Evolutionary conservation across 2,888 invertebrate species (phyloP), one percentile per base, ranked within the genome.

Genomic region (Gari tellinella): DNA sequence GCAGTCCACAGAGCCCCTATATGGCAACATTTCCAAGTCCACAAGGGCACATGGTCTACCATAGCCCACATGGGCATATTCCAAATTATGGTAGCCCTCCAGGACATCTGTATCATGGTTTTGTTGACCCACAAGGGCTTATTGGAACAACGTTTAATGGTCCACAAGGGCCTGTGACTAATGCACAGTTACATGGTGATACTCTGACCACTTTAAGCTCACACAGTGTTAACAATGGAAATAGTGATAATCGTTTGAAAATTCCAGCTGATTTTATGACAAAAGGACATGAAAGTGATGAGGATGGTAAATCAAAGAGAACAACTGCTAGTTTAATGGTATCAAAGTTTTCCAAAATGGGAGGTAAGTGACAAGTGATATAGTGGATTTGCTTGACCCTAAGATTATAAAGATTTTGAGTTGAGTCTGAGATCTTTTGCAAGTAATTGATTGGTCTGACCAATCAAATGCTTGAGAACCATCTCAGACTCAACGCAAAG

Each of bases 261-360:
- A 65, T 72, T 65, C 61, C 72, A 5, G 53, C 60, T n/a, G 49
- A 72, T 60, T 72, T 72, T 26, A 72, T 72, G 64, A 60, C 49
- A 21, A 48, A 46, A 53, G 72, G 74, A 19, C 46, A 46, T 21
- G 69, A 68, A 17, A 46, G 60, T 62, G 75, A 75, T 43, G 21
- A 45, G n/a, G 66, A 69, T 12, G 25, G n/a, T 23, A 60, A 62
- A n/a, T 8, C 56, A 4, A 19, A 31, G 12, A 62, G 51, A 53
- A 49, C 23, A 31, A 49, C 58, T 26, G 40, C 68, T 14, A 46
- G 51, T 31, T 51, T 61, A 23, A 60, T 68, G 37, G 69, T 55
- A 14, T 78, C 78, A 14, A 78, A 74, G 48, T 78, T 72, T 55
- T 49, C 78, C 4, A 78, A 74, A 56, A 78, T 78, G 78, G 78